phyloP scores from a whole-genome alignment of 2,797 vertebrate genomes.

The Sparus aurata region DNA sequence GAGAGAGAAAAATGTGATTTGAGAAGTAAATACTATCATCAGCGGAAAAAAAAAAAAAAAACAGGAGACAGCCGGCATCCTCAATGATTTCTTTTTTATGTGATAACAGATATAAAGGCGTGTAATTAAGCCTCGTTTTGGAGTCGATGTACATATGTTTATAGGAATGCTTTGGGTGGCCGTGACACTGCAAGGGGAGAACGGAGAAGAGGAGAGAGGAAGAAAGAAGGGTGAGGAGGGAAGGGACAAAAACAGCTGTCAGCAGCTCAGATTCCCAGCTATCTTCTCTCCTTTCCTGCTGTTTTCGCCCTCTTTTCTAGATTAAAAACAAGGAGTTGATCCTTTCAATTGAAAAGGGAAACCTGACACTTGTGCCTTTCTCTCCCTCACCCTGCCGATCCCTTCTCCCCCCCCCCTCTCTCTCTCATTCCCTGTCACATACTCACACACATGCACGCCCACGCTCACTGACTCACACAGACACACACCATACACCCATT shows the following conservation, averaged over 20 bases:
- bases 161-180: slow-evolving; percentile 6
- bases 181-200: slow-evolving; percentile 10
- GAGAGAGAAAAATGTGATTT: slow-evolving; percentile 69
- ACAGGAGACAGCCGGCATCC: slow-evolving; percentile 9
- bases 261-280: slow-evolving; percentile 70
- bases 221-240: slow-evolving; percentile 41
- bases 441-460: slow-evolving; percentile 48
- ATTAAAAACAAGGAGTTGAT: slow-evolving; percentile 78
- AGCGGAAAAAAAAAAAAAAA: slow-evolving; percentile 30
- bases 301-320: slow-evolving; percentile 75
- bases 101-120: slow-evolving; percentile 16
- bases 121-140: background rate
- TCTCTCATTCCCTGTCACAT: slow-evolving; percentile 36
- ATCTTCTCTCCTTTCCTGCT: slow-evolving; percentile 72
- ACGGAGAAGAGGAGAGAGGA: slow-evolving; percentile 8
- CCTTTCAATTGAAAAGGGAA: slow-evolving; percentile 75
- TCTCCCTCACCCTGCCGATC: slow-evolving; percentile 57
- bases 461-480: slow-evolving; percentile 58
- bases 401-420: slow-evolving; percentile 23
- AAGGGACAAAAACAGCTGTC: slow-evolving; percentile 72
- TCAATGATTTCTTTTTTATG: background rate
- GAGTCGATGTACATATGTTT: background rate
- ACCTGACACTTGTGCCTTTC: slow-evolving; percentile 72
- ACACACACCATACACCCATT: slow-evolving; percentile 46
- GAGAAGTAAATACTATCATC: slow-evolving; percentile 28